Base-by-base conservation (phyloP, 1,140 invertebrate genomes). In the Sycophaga agraensis region DNA sequence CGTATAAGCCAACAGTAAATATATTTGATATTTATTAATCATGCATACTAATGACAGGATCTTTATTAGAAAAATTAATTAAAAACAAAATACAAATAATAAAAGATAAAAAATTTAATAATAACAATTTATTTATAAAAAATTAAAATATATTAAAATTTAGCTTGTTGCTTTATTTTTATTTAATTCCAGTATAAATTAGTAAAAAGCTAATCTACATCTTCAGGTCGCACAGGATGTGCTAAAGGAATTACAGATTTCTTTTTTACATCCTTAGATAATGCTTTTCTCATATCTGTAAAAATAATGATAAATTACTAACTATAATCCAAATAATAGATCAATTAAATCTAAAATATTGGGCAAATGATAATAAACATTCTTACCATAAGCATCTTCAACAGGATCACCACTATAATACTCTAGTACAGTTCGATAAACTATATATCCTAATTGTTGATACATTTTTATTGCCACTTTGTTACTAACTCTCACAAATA, bases 331-430 rank as follows among this genome's bases (percentile, higher is more conserved):
- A 48, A 58, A 57, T 35, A 43, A 40, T 19, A 37, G 16, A 53
- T 19, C 43, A 43, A 11, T 46, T 7, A 35, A 49, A 55, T 49
- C 2, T 56, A 22, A 39, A 5, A 34, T 71, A n/a, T n/a, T n/a
- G n/a, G n/a, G n/a, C n/a, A n/a, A n/a, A n/a, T n/a, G n/a, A n/a
- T n/a, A n/a, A n/a, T n/a, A n/a, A n/a, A n/a, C n/a, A n/a, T n/a
- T n/a, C n/a, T n/a, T 86, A 97, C 94, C 96, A 87, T 93, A 99
- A 64, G 96, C 97, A 87, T 99, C 93, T 88, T 99, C 97, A 83
- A 98, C 96, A 24, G 93, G 92, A 82, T 96, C 92, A 34, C 94
- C 94, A 43, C 92, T 95, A 78, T 99, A 99, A 84, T 99, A 99
- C 82, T 98, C 96, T 49, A 99, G 81, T 48, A 99, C 95, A 42